Evolutionary conservation across 2,888 invertebrate genomes (phyloP), one percentile per base, ranked within the genome.

Genomic region (Drosophila koepferae): DNA sequence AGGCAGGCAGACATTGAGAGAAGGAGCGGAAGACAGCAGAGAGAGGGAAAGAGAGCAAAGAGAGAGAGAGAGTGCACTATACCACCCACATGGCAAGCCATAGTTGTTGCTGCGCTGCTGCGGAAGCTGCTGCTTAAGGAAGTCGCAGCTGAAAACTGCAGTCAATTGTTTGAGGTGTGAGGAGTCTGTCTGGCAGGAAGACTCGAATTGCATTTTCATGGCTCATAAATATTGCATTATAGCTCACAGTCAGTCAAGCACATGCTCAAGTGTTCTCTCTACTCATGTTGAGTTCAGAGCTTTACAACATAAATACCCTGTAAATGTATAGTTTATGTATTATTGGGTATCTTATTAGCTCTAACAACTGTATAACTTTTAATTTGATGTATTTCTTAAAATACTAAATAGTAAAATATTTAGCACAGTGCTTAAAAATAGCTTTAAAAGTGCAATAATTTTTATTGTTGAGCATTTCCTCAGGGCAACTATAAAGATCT

Each of bases 101-200:
- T 53, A 48, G 46, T 40, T 40, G 38, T 6, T 40, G 38, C 38
- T 38, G 16, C 4, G 60, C 41, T 49, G 53, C 43, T 67, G 74
- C 90, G 90, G 90, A 89, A 85, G 86, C 72, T 67, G 73, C 62
- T 72, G 77, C 90, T 89, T 67, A 70, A 81, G 85, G 80, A 86
- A 89, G 74, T 73, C 14, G 48, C 54, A 53, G 55, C 55, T 59
- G 28, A 59, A 67, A 72, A 55, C 46, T 78, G 59, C 74, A 63
- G 63, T 46, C 69, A 76, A 77, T 61, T 72, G 72, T 55, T 48
- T 46, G 63, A 77, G 60, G 73, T 72, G 78, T 66, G 70, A 64
- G 54, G 40, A 38, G 54, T 65, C 49, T 58, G 58, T 34, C 44
- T 63, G 58, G 60, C 77, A 72, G 77, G 73, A 77, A 77, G 59